phyloP scores from a whole-genome alignment of 1,140 invertebrate genomes.

The Agrypnia vestita region DNA sequence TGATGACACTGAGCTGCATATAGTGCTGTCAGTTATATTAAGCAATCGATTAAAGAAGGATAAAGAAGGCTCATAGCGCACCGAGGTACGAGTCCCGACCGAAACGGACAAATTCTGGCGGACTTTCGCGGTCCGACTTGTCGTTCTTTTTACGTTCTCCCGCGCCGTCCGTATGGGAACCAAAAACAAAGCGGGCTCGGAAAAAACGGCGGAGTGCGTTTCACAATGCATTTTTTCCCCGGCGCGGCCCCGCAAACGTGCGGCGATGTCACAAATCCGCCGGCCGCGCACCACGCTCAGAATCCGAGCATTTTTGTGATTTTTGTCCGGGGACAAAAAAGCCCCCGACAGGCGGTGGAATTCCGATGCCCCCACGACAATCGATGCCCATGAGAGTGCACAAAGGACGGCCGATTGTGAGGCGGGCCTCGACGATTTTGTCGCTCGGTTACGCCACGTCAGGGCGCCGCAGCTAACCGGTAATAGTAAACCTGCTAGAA shows the following conservation, averaged over 20 bases:
- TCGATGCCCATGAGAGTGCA: slow-evolving; percentile 22
- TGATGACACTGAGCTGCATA: no score
- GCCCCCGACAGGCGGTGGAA: slow-evolving; percentile 18
- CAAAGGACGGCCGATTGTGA: not conserved
- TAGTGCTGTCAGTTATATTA: no score
- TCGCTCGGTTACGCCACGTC: no score
- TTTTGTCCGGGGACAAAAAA: slow-evolving; percentile 41
- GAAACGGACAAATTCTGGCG: slow-evolving; percentile 14
- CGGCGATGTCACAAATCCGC: slow-evolving; percentile 42
- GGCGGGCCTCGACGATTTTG: no score
- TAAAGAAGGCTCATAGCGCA: no score
- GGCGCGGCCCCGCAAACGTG: slow-evolving; percentile 38
- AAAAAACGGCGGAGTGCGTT: slow-evolving; percentile 40
- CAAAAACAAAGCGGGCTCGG: slow-evolving; percentile 37
- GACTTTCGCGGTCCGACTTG: not conserved
- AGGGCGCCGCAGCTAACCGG: no score
- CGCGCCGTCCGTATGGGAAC: slow-evolving; percentile 36
- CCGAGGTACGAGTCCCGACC: not conserved
- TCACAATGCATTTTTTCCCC: slow-evolving; percentile 43
- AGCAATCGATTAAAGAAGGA: no score
- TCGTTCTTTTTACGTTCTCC: slow-evolving; percentile 11
- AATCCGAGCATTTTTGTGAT: slow-evolving; percentile 44
- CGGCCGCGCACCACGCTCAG: slow-evolving; percentile 20
- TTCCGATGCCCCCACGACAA: slow-evolving; percentile 34
- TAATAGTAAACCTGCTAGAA: no score